Evolutionary conservation across 2,113 vertebrate species (phyloP).

Genomic region (Pedetes capensis): DNA sequence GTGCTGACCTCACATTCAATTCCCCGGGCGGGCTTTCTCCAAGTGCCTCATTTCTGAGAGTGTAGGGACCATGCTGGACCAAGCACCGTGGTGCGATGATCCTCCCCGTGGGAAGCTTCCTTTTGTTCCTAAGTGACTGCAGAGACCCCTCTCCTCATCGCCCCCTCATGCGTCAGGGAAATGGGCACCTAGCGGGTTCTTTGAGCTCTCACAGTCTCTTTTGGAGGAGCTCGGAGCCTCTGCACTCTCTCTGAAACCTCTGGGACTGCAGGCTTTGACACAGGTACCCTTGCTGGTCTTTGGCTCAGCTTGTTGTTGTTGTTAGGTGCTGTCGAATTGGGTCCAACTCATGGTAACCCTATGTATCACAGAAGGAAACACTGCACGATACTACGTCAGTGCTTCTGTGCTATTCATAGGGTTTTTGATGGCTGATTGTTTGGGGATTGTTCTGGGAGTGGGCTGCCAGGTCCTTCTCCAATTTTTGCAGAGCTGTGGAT

Average conservation of each 20-base stretch:
- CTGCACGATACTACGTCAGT: no score
- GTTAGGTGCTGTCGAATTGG: no score
- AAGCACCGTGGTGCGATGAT: neutral
- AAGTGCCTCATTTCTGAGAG: neutral
- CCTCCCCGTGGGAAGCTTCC: neutral
- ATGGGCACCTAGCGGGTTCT: rapidly evolving
- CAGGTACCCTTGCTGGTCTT: neutral
- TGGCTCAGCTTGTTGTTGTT: neutral
- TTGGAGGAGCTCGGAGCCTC: neutral
- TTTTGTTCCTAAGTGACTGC: no score
- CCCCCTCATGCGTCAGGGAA: no score
- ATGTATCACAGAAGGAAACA: no score
- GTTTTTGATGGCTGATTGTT: no score
- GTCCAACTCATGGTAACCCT: no score
- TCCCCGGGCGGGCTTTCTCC: neutral
- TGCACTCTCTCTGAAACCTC: neutral
- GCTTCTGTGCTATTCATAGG: no score
- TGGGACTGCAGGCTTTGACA: neutral
- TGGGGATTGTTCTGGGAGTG: no score
- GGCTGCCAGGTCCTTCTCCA: no score
- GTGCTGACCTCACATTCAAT: neutral
- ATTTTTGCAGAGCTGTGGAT: no score
- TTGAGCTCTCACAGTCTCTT: neutral
- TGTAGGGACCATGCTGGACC: neutral
- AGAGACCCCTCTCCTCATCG: neutral